Base-by-base conservation (phyloP, 2,113 vertebrate species). In the Perca schrenkii region DNA sequence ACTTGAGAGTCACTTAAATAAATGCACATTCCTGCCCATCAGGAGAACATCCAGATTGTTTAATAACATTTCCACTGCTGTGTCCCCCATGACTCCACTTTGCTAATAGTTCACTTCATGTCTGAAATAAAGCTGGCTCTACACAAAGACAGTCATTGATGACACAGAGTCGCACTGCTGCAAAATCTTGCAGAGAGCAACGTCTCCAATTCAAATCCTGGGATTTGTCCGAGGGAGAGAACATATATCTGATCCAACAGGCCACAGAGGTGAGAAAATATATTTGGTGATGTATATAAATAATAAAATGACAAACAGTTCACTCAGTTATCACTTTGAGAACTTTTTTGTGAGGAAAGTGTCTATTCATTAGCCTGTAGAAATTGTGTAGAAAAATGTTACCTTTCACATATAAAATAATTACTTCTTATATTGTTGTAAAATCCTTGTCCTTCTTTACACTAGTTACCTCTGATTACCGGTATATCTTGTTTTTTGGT, bases 11-110 rank as follows among this genome's bases (percentile, higher is more conserved):
- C 16, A 28, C 7, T 49, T 61, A 34, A 77, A 62, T 4, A 71
- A 79, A 62, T 11, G 4, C 21, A 77, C 14, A 62, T 68, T 36
- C 15, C 25, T 28, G 16, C 8, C 34, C 17, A 14, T 58, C n/a
- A 66, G 31, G 31, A 49, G 6, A 74, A 53, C 54, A 52, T 64
- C 15, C 40, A 46, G 76, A 90, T 78, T 88, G 68, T 69, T 90
- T 91, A 80, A 80, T 84, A 54, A 75, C 43, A 79, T 88, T 86
- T 76, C 65, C 58, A 4, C 87, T 67, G 80, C 70, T 76, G 84
- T 83, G 82, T 94, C 86, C 63, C 94, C 76, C 93, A 87, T 96
- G 95, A 95, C 88, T 95, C 80, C 63, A 89, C 91, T 96, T 94
- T 80, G 69, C 84, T 95, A 95, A 96, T 95, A 40, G 86, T 80